Evolutionary conservation across 2,797 vertebrate genomes (phyloP).

Genomic region (Diplodus sargus): DNA sequence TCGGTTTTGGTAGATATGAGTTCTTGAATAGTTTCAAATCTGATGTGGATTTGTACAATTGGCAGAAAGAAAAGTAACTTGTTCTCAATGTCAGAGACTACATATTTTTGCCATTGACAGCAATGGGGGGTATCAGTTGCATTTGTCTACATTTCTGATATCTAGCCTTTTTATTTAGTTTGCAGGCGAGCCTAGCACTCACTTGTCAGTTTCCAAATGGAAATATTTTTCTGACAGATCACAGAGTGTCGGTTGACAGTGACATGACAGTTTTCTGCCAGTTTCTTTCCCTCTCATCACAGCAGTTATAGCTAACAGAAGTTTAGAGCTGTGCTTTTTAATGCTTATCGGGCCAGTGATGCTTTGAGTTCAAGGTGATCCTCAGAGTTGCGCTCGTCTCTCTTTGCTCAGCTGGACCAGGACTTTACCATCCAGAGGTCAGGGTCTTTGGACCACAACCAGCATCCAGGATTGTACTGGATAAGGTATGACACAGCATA

Average conservation of each 20-base stretch:
- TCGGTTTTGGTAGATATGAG: conserved; percentile 22
- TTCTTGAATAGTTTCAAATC: conserved; percentile 8
- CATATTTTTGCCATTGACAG: neutral
- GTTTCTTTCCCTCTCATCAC: conserved; percentile 16
- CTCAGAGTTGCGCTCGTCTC: conserved; percentile 93
- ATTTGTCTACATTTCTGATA: neutral
- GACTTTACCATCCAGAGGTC: conserved; percentile 96
- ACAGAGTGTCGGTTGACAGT: conserved; percentile 15
- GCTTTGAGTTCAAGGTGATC: conserved; percentile 82
- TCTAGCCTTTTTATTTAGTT: conserved; percentile 10
- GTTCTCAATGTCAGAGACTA: neutral
- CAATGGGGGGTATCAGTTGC: neutral
- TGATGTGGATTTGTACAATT: conserved; percentile 17
- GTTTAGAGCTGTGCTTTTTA: conserved; percentile 33
- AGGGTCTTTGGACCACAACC: conserved; percentile 97
- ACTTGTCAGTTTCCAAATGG: conserved; percentile 1
- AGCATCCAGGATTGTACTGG: conserved; percentile 97
- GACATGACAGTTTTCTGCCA: conserved; percentile 24
- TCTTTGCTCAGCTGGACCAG: conserved; percentile 96
- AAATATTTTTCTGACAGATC: conserved; percentile 27
- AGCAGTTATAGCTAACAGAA: conserved; percentile 23
- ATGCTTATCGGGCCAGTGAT: conserved; percentile 43
- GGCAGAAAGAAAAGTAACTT: conserved; percentile 2
- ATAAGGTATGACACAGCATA: conserved; percentile 96
- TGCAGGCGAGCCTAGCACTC: conserved; percentile 12